phyloP scores from a whole-genome alignment of 2,113 vertebrate genomes.

The Chaetodon trifascialis region DNA sequence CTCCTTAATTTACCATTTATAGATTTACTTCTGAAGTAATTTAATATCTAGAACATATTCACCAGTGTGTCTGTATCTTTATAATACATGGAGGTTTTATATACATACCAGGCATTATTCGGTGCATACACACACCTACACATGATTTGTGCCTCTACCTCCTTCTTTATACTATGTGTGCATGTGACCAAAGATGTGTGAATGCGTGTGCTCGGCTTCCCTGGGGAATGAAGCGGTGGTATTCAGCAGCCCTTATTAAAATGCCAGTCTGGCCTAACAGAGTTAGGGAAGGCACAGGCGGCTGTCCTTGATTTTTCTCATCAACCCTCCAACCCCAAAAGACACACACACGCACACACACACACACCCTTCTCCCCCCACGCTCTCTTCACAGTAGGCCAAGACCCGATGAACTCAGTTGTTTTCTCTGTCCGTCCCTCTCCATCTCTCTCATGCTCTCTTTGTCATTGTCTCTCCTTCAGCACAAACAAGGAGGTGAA shows the following conservation, averaged over 20 bases:
- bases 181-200: conserved; percentile 49
- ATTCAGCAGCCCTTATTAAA: conserved; percentile 86
- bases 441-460: conserved; percentile 33
- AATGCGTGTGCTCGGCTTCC: conserved; percentile 55
- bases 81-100: conserved; percentile 40
- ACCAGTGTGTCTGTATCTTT: conserved; percentile 25
- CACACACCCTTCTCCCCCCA: conserved; percentile 23
- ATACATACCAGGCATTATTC: not conserved
- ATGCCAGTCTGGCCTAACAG: conserved; percentile 83
- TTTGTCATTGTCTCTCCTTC: conserved; percentile 42
- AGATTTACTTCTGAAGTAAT: conserved; percentile 76
- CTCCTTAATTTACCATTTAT: conserved; percentile 76
- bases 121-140: conserved; percentile 36
- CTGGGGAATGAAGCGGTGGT: conserved; percentile 82
- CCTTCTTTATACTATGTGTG: conserved; percentile 58
- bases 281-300: conserved; percentile 72
- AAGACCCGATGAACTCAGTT: conserved; percentile 65
- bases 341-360: conserved; percentile 37
- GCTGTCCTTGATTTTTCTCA: conserved; percentile 78
- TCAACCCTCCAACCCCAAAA: conserved; percentile 59
- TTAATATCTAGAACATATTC: conserved; percentile 68
- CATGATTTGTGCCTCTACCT: conserved; percentile 47
- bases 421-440: conserved; percentile 45
- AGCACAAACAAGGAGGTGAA: conserved; percentile 41
- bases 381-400: conserved; percentile 41